phyloP scores from a whole-genome alignment of 2,888 invertebrate genomes.

The Cerastoderma edule region DNA sequence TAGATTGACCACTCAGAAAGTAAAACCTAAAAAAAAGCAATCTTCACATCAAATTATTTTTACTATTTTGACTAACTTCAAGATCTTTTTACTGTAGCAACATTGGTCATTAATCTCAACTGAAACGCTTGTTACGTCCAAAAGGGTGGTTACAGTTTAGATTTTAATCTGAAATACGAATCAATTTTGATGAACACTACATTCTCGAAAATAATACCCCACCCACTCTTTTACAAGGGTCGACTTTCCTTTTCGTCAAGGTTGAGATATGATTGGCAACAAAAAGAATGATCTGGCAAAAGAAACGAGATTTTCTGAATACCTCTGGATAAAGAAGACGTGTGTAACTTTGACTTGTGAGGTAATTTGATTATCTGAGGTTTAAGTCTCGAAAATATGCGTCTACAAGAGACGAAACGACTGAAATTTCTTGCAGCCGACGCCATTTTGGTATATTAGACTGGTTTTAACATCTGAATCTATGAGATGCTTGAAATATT shows the following conservation, averaged over 20 bases:
- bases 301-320: background rate
- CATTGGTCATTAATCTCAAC: too few species aligned
- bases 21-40: too few species aligned
- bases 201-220: too few species aligned
- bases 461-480: background rate
- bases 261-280: background rate
- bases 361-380: background rate
- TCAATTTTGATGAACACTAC: too few species aligned
- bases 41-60: too few species aligned
- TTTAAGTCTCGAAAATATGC: constrained; percentile 22
- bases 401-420: constrained; percentile 37
- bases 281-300: background rate
- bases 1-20: too few species aligned
- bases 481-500: background rate
- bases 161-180: too few species aligned
- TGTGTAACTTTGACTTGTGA: background rate
- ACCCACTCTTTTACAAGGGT: background rate
- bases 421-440: constrained; percentile 53
- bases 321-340: background rate
- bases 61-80: too few species aligned
- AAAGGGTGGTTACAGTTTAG: too few species aligned
- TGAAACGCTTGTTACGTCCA: too few species aligned
- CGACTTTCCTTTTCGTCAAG: background rate
- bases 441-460: constrained; percentile 54
- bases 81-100: too few species aligned